Base-by-base conservation (phyloP, 1,140 invertebrate species). In the Bradysia coprophila region DNA sequence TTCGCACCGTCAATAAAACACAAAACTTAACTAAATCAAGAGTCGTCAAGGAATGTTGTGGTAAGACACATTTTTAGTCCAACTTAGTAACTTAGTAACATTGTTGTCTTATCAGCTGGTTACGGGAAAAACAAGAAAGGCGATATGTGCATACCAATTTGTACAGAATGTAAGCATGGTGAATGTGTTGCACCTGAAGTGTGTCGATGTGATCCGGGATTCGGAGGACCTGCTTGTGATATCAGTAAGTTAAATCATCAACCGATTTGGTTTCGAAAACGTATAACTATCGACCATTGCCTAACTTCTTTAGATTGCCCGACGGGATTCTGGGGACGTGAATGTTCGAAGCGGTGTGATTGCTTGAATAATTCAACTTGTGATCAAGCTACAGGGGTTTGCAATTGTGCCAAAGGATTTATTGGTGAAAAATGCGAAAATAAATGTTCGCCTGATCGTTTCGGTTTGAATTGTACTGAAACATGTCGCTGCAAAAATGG, bases 161-260 rank as follows among this genome's bases (percentile, higher is more conserved):
- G 90, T 59, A 73, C 72, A 5, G 65, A 75, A 13, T 95, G 91
- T 54, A 63, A 83, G 31, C 78, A 90, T 58, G 91, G 91, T 13
- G 73, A 68, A 32, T 95, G 90, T 56, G 60, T 83, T 21, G 81
- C 75, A 16, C 89, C 90, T 1, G 78, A 93, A 50, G 71, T 72
- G 43, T 94, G 90, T 57, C 75, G 87, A 57, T 94, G 90, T 54
- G 75, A 79, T 43, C 71, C 75, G 33, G 88, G 87, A 36, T 94
- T 79, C 56, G 88, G 89, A 31, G 90, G 90, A 23, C 80, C 81
- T 6, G 68, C 71, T 23, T 95, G 91, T 62, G 77, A 84, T 64
- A 76, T 85, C 57, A 81, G 88, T 93, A 67, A 78, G 83, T 76
- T 42, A 15, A 42, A 36, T 22, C n/a, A n/a, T 39, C 2, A 18